Conservation (phyloP, 2,797 vertebrate species). For the Alauda arvensis region DNA sequence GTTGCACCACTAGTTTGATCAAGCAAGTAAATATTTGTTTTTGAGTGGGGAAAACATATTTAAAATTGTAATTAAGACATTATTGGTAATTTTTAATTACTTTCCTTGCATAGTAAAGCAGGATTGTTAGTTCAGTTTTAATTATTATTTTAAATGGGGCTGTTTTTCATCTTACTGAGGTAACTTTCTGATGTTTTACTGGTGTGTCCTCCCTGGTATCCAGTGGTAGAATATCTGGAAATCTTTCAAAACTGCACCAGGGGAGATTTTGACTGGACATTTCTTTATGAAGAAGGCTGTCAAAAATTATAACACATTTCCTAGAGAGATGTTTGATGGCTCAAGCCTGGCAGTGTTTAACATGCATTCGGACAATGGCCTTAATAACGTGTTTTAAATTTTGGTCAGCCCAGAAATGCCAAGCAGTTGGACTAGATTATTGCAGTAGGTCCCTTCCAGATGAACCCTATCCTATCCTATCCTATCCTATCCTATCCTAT, state of each 20-base stretch:
- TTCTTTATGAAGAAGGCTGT: fast-evolving
- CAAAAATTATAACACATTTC: neutral
- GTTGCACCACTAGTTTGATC: neutral
- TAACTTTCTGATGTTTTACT: neutral
- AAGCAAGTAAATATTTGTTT: neutral
- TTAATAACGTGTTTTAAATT: neutral
- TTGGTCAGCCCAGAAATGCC: neutral
- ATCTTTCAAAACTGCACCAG: neutral
- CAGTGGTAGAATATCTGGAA: neutral
- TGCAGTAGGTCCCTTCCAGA: neutral
- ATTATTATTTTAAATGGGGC: neutral
- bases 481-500: neutral
- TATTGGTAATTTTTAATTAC: neutral
- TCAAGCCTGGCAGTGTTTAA: neutral
- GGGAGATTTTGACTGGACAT: neutral
- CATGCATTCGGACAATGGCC: neutral
- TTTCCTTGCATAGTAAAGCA: neutral
- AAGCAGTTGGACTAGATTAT: neutral
- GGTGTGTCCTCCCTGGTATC: neutral
- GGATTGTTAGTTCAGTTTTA: neutral
- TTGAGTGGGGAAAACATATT: neutral
- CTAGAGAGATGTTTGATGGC: neutral
- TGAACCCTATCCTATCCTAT: neutral
- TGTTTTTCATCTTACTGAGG: neutral
- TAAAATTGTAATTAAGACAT: neutral